Conservation (phyloP, 2,113 vertebrate genomes). For the Halichoeres trimaculatus region DNA sequence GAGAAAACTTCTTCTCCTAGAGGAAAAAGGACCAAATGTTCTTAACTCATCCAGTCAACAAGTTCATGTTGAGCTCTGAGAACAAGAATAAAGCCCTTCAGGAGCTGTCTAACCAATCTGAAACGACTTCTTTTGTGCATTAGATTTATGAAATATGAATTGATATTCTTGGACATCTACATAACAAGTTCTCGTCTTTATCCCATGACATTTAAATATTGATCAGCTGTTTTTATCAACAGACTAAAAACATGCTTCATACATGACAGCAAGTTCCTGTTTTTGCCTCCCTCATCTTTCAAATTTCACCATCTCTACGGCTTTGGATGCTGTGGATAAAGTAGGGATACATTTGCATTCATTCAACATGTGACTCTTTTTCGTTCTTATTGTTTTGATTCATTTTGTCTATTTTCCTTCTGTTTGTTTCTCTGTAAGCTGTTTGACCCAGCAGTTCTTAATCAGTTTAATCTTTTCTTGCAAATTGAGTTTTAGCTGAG, state of each 20-base stretch:
- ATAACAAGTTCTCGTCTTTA: not conserved
- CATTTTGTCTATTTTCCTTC: not conserved
- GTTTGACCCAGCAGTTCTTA: not conserved
- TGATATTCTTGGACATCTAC: not conserved
- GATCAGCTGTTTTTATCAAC: slow-evolving; percentile 10
- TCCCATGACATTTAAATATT: slow-evolving; percentile 17
- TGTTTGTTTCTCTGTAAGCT: not conserved
- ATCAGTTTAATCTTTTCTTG: not conserved
- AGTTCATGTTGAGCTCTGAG: not conserved
- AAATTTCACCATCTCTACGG: not conserved
- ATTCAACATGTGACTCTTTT: not conserved
- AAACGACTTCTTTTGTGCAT: not conserved
- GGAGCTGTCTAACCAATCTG: not conserved
- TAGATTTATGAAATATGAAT: slow-evolving; percentile 17
- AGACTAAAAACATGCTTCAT: not conserved
- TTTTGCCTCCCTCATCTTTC: not conserved
- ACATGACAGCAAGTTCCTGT: not conserved
- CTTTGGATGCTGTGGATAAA: not conserved
- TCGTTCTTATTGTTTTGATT: not conserved
- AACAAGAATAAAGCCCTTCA: not conserved
- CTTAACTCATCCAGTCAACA: not conserved
- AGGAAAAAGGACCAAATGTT: not conserved
- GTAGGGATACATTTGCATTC: not conserved
- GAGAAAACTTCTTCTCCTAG: not conserved
- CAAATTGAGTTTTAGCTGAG: not conserved